Evolutionary conservation across 2,888 invertebrate species (phyloP).

Genomic region (Spodoptera exigua): DNA sequence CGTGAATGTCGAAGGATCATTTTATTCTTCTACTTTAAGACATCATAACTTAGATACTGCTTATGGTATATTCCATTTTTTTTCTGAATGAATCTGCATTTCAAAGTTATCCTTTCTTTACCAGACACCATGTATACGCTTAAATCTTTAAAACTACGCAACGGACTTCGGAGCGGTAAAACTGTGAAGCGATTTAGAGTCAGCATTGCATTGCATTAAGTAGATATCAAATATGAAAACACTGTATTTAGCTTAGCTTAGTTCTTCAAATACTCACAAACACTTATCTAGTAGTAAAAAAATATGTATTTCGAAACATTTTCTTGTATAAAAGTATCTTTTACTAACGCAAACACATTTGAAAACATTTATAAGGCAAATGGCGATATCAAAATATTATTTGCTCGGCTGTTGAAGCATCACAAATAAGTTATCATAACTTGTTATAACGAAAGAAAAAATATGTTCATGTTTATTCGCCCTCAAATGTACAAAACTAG

Average conservation of each 20-base stretch:
- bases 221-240: too few species aligned
- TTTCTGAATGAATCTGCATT: too few species aligned
- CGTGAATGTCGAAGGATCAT: too few species aligned
- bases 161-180: too few species aligned
- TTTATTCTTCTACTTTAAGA: too few species aligned
- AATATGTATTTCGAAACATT: constrained; percentile 14
- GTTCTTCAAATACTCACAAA: background rate
- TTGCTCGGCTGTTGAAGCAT: constrained; percentile 74
- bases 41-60: too few species aligned
- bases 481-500: constrained; percentile 65
- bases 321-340: constrained; percentile 27
- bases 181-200: too few species aligned
- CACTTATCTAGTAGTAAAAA: constrained; percentile 3
- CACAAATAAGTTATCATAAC: constrained; percentile 80
- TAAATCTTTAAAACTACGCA: too few species aligned
- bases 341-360: constrained; percentile 52
- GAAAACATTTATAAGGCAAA: constrained; percentile 66
- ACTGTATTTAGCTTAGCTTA: background rate
- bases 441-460: constrained; percentile 75
- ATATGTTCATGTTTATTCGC: constrained; percentile 76
- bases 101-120: too few species aligned
- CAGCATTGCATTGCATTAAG: too few species aligned
- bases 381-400: constrained; percentile 73
- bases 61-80: too few species aligned
- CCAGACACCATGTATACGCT: too few species aligned